These are phyloP conservation scores for Rattus rattus DNA, from an alignment of 2,113 vertebrate genomes.

Conservation along the genomic window DNA sequence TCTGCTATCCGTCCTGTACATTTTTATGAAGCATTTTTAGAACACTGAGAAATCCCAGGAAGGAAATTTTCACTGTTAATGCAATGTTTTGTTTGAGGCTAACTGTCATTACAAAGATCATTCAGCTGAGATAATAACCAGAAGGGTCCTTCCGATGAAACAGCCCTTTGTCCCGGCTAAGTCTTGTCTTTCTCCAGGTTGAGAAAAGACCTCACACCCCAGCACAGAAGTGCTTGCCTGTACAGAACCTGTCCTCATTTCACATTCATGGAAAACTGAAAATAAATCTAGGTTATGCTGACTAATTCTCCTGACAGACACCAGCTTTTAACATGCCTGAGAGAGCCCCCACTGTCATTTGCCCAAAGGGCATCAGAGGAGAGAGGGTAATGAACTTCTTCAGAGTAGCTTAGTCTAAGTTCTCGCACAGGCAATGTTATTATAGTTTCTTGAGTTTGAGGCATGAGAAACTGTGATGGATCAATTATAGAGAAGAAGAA, in stretches of 20 bases:
- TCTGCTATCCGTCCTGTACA: not conserved
- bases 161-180: not conserved
- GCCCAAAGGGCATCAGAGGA: constrained; percentile 60
- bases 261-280: constrained; percentile 34
- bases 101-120: not conserved
- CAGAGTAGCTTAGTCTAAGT: not conserved
- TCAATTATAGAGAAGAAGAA: constrained; percentile 14
- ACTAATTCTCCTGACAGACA: constrained; percentile 62
- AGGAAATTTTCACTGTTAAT: constrained; percentile 37
- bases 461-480: not conserved
- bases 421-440: constrained; percentile 32
- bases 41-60: not conserved
- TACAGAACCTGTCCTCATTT: constrained; percentile 42
- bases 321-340: constrained; percentile 50
- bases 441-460: constrained; percentile 35
- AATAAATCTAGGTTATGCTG: constrained; percentile 63
- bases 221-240: not conserved
- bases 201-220: not conserved
- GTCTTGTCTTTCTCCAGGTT: not conserved
- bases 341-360: constrained; percentile 45
- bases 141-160: not conserved
- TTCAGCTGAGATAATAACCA: constrained; percentile 3
- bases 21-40: constrained; percentile 52
- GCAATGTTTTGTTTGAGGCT: constrained; percentile 25
- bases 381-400: constrained; percentile 16